phyloP scores from a whole-genome alignment of 2,797 vertebrate species.

The Microhierax caerulescens region DNA sequence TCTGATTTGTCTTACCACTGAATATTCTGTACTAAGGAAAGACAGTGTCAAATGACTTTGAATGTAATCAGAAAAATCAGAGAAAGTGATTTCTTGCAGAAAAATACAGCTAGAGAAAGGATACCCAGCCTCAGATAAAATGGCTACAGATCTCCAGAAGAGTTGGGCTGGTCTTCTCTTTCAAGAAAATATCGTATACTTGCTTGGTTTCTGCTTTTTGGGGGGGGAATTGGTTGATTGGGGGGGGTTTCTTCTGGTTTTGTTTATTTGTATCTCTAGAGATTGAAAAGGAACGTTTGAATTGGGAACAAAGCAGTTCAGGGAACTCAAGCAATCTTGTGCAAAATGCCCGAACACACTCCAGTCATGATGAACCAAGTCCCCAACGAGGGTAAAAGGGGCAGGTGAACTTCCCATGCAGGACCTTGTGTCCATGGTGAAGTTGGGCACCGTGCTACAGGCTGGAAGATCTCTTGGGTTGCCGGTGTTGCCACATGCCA shows the following conservation, averaged over 20 bases:
- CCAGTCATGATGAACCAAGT: neutral
- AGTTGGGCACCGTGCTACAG: neutral
- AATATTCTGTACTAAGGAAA: neutral
- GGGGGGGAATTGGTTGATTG: rapidly evolving
- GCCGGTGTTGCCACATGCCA: neutral
- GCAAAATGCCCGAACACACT: neutral
- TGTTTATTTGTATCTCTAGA: neutral
- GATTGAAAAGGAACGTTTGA: rapidly evolving
- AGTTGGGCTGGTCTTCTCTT: neutral
- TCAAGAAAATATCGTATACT: neutral
- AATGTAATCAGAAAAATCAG: no score
- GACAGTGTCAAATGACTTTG: neutral
- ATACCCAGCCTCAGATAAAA: neutral
- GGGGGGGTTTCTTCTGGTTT: neutral
- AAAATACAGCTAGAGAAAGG: neutral
- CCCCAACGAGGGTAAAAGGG: neutral
- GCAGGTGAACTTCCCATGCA: neutral
- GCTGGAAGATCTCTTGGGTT: neutral
- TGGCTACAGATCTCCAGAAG: neutral
- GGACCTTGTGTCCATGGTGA: no score
- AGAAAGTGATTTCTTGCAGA: neutral
- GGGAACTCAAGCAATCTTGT: neutral
- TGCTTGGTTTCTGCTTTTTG: neutral
- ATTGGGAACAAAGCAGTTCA: neutral
- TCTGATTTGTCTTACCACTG: neutral